Conservation (phyloP, 2,113 vertebrate genomes). For the Rhodinocichla rosea region DNA sequence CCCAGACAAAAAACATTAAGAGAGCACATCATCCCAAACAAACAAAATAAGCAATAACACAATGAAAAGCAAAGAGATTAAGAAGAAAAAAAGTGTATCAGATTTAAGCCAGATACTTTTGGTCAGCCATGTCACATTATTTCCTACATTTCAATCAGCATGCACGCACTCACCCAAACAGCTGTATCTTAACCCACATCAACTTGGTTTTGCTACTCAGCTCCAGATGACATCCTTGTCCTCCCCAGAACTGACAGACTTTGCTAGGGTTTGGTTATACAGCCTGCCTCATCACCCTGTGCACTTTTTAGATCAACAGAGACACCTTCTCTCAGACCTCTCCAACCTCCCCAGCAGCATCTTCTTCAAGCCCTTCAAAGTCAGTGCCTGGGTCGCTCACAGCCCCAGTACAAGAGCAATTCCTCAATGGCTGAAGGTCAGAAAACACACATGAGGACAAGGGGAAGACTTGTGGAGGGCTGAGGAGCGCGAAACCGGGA, state of each 20-base stretch:
- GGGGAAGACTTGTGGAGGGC: not conserved
- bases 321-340: not conserved
- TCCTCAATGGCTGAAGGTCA: not conserved
- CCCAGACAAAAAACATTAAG: not conserved
- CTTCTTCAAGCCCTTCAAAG: not conserved
- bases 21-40: not conserved
- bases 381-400: not conserved
- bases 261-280: not conserved
- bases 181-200: not conserved
- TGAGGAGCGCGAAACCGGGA: not conserved
- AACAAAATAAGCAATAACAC: not conserved
- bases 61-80: not conserved
- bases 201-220: not conserved
- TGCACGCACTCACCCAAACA: accelerated
- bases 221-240: not conserved
- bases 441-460: not conserved
- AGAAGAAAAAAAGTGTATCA: not conserved
- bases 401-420: not conserved
- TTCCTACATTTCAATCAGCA: not conserved
- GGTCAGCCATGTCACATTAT: not conserved
- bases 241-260: not conserved
- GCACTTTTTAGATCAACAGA: not conserved
- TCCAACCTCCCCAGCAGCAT: not conserved
- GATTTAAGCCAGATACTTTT: not conserved
- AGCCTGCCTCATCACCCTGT: not conserved